phyloP scores from a whole-genome alignment of 2,888 invertebrate genomes.

The Panzeria rudis region DNA sequence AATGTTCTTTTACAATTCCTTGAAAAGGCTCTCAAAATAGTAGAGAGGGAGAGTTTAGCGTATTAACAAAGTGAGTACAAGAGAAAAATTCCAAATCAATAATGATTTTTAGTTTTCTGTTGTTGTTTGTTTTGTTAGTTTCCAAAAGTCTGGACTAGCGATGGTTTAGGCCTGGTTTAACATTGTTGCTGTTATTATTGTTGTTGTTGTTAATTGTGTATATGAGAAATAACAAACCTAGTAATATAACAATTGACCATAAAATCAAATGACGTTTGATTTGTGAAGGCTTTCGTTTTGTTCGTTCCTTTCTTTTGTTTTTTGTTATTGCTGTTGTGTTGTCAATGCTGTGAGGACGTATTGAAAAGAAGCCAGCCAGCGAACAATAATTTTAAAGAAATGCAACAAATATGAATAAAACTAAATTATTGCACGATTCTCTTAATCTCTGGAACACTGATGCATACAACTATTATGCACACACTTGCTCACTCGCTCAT shows the following conservation, averaged over 20 bases:
- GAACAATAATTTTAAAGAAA: constrained; percentile 23
- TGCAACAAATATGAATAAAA: constrained; percentile 54
- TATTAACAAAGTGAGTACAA: background rate
- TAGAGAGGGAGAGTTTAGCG: background rate
- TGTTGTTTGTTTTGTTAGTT: background rate
- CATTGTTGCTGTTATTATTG: constrained; percentile 9
- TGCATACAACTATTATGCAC: background rate
- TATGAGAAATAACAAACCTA: background rate
- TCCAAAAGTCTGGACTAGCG: constrained; percentile 1
- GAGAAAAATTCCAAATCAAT: constrained; percentile 37
- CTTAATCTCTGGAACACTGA: constrained; percentile 15
- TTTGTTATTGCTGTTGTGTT: constrained; percentile 1
- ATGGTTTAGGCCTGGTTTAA: constrained; percentile 29
- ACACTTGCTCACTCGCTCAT: background rate
- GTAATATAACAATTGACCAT: constrained; percentile 56
- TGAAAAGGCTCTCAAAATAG: constrained; percentile 19
- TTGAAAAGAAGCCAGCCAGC: constrained; percentile 22
- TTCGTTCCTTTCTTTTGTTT: background rate
- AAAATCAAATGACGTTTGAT: constrained; percentile 65
- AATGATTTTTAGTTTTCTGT: constrained; percentile 14
- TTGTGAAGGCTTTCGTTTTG: constrained; percentile 32
- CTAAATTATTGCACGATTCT: constrained; percentile 61
- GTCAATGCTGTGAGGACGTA: constrained; percentile 28
- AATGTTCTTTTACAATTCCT: constrained; percentile 45
- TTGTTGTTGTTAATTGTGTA: constrained; percentile 10